Evolutionary conservation across 2,113 vertebrate species (phyloP), one percentile per base, ranked within the genome.

Genomic region (Scytalopus superciliaris): DNA sequence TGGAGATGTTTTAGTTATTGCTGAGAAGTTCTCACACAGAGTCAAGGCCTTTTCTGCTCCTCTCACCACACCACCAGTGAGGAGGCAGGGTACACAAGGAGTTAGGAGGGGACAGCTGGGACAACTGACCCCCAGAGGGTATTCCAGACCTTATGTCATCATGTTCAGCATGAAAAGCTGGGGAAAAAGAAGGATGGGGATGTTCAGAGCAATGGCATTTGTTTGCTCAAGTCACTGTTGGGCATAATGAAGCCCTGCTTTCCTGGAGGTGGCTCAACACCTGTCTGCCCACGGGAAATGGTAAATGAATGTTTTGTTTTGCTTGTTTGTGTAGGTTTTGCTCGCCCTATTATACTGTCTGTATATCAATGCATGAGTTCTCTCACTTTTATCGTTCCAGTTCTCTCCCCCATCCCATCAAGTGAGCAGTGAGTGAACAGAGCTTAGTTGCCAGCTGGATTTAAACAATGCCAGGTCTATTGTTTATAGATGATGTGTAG

Each of bases 141-240:
- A 8, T 30, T 39, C 19, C 57, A 72, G 23, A 45, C 15, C 23
- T 33, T 18, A 3, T 28, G 28, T 4, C 63, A n/a, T 57, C 31
- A 37, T 23, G 57, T 4, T 56, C 50, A 81, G 22, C 10, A 18
- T 21, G 39, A 7, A 39, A 30, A 67, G 15, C 19, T 60, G 77
- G 33, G 33, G 19, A 75, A 1, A 1, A 62, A 45, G 28, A 18
- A 57, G 27, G 18, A 59, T 37, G 12, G 12, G 12, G 15, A 44
- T 50, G 9, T 50, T 70, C 23, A 33, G 10, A 64, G 37, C 18
- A 7, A 45, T 30, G 23, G 7, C 2, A 2, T 14, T 84, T 39
- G 66, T 25, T 24, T 27, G 19, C 42, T 35, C 22, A 8, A 56
- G 49, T 55, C 35, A 55, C 12, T 0, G 0, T 35, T 56, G 42